Evolutionary conservation across 2,797 vertebrate species (phyloP).

Genomic region (Lepilemur septentrionalis): DNA sequence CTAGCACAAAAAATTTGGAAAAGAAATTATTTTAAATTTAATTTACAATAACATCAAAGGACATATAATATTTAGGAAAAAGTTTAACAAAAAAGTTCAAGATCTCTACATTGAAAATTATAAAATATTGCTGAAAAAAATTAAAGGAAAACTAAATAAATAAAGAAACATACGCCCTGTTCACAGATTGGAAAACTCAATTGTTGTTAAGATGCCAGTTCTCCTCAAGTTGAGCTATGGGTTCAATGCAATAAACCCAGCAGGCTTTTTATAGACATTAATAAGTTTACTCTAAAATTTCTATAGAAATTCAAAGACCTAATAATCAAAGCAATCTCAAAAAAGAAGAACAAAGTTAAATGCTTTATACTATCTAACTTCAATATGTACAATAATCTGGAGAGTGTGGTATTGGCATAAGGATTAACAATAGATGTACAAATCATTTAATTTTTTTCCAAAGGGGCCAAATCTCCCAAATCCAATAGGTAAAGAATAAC

Average conservation of each 20-base stretch:
- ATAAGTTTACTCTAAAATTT: background rate
- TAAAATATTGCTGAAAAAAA: background rate
- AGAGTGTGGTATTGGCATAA: background rate
- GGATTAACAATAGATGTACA: background rate
- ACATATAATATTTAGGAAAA: background rate
- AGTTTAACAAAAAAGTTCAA: background rate
- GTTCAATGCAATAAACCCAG: background rate
- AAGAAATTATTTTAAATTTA: background rate
- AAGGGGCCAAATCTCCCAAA: background rate
- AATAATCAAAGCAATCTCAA: background rate
- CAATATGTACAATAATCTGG: background rate
- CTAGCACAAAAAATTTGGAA: background rate
- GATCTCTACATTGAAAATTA: background rate
- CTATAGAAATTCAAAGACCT: background rate
- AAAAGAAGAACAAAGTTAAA: background rate
- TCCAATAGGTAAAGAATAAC: background rate
- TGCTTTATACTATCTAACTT: background rate
- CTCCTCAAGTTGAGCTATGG: background rate
- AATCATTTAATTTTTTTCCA: background rate
- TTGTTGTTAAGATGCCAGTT: background rate
- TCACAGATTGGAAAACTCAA: background rate
- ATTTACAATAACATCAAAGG: background rate
- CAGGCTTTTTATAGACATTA: background rate
- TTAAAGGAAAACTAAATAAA: background rate
- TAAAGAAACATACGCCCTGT: background rate